These are phyloP conservation scores for Toxonevra muliebris DNA, from an alignment of 2,888 invertebrate genomes.

Conservation along the genomic window DNA sequence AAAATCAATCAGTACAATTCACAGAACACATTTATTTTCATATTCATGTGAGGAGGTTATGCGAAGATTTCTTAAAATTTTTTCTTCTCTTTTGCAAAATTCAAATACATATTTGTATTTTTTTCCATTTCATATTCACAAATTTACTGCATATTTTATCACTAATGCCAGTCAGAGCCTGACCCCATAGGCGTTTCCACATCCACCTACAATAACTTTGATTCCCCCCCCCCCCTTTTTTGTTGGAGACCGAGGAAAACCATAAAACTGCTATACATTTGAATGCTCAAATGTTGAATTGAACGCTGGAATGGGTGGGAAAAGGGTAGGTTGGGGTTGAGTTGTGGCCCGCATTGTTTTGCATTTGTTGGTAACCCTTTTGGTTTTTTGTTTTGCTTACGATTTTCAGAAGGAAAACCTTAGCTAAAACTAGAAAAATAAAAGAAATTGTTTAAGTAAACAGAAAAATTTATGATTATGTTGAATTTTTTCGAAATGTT, in stretches of 20 bases:
- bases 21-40: conserved; percentile 52
- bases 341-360: conserved; percentile 35
- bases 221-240: too few species aligned
- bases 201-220: conserved; percentile 1
- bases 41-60: conserved; percentile 42
- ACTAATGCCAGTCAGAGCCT: conserved; percentile 48
- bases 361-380: conserved; percentile 53
- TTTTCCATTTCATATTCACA: conserved; percentile 20
- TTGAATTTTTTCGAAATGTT: conserved; percentile 26
- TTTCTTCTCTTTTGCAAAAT: too few species aligned
- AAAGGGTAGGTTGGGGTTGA: too few species aligned
- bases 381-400: conserved; percentile 28
- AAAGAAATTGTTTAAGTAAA: conserved; percentile 53
- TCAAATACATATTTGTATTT: neutral
- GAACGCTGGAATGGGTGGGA: too few species aligned
- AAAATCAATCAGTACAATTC: conserved; percentile 53
- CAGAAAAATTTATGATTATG: conserved; percentile 56
- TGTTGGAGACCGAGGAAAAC: too few species aligned
- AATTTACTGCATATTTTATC: conserved; percentile 57
- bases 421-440: conserved; percentile 5
- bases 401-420: conserved; percentile 32
- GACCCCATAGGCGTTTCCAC: conserved; percentile 26
- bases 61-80: conserved; percentile 8
- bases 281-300: too few species aligned
- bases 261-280: too few species aligned